These are phyloP conservation scores for Antitype chi DNA, from an alignment of 2,888 invertebrate genomes.

Conservation along the genomic window DNA sequence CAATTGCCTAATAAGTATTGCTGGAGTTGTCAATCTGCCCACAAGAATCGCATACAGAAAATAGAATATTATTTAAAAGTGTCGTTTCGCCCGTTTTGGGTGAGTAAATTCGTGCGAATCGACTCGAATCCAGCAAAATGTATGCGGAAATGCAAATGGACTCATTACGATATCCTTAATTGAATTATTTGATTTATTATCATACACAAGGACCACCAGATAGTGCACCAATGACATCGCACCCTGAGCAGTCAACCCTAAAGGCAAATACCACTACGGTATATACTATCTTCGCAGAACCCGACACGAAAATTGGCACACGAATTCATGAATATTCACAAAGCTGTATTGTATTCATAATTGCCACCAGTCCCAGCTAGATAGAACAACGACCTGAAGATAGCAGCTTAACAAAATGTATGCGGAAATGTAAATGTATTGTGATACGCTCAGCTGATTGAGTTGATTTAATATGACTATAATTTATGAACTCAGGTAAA, in stretches of 20 bases:
- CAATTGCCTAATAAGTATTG: too few species aligned
- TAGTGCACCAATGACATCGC: not conserved
- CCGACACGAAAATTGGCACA: not conserved
- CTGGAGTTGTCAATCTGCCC: too few species aligned
- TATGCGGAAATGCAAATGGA: conserved; percentile 19
- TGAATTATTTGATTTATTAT: not conserved
- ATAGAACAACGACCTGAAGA: conserved; percentile 25
- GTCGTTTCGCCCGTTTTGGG: too few species aligned
- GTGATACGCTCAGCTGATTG: conserved; percentile 48
- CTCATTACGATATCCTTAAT: not conserved
- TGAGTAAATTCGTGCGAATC: too few species aligned
- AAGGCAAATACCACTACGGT: not conserved
- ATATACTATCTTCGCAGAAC: not conserved
- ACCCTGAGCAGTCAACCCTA: not conserved
- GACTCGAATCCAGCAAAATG: not conserved
- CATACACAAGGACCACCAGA: not conserved
- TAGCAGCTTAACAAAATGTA: conserved; percentile 7
- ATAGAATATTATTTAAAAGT: too few species aligned
- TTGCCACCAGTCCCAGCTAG: not conserved
- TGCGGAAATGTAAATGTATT: conserved; percentile 48
- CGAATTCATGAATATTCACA: not conserved
- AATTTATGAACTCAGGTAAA: conserved; percentile 10
- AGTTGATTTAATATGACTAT: conserved; percentile 36
- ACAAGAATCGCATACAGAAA: too few species aligned
- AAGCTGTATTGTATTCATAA: not conserved